Base-by-base conservation (phyloP, 1,140 invertebrate genomes). In the Achroia grisella region DNA sequence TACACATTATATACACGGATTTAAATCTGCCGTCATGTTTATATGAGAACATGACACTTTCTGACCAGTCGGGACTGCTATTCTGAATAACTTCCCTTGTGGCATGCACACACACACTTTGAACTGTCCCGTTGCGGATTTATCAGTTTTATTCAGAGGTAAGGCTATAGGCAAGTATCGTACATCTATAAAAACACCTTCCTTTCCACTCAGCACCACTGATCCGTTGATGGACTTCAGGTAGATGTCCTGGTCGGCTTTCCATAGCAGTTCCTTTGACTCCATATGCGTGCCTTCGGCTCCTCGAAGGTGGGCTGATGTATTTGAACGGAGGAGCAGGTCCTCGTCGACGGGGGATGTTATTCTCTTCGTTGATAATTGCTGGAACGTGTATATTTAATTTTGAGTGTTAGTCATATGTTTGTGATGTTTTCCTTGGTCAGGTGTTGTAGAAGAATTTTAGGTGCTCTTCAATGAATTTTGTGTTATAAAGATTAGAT, bases 101-200 rank as follows among this genome's bases (percentile, higher is more conserved):
- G 94, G 94, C 93, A 95, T 95, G 64, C 94, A 96, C 1, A 96
- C 90, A 51, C 94, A 97, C 1, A 97, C 86, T 84, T 96, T 96
- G 65, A 91, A 96, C 65, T 95, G 93, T 0, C 87, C 62, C 56
- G 77, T 87, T 11, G 71, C 74, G 13, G 80, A 74, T 42, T 62
- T 52, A 35, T 86, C 80, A 1, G 65, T 73, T 42, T 82, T 86
- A 33, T 71, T 81, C 1, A 87, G 71, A 0, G 89, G 86, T 4
- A 87, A 64, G 0, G 87, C 91, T 23, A 94, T 88, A 0, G 93
- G 93, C 34, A 96, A 87, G 46, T 89, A 90, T 52, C 91, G 89
- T 0, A 93, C 88, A 65, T 95, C 91, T 0, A 96, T 82, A 30
- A 86, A 91, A 0, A 95, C 87, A 0, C 93, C 93, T 13, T 92